Evolutionary conservation across 2,888 invertebrate genomes (phyloP), one percentile per base, ranked within the genome.

Genomic region (Drosophila ustulata): DNA sequence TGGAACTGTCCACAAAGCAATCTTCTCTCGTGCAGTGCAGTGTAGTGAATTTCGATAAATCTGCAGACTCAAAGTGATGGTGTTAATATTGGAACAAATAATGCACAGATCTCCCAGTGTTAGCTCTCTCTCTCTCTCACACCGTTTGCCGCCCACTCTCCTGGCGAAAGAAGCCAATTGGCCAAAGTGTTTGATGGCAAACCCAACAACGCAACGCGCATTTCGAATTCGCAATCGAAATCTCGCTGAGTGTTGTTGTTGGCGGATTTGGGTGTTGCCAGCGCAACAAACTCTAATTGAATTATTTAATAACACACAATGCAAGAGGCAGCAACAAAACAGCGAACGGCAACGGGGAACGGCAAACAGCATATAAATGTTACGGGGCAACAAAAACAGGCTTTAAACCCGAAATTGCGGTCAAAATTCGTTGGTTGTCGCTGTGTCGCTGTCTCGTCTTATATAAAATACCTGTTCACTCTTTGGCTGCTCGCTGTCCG

Each of bases 401-500:
- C 58, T 81, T 67, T 47, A 78, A 78, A 68, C 79, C 68, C 78
- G 70, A 71, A 72, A 80, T 82, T 80, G 77, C 80, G 71, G 78
- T 75, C 72, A 71, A 80, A 72, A 73, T 66, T 81, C 39, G 66
- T 56, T 45, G 37, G 34, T 32, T 18, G 43, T 43, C 8, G 55
- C 13, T 46, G 23, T 39, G 37, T 37, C 47, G 50, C 51, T 71
- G 77, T 77, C 57, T 59, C 66, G 71, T 72, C 77, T 89, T 85
- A 87, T 73, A 75, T 87, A 89, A 85, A 89, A 87, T 84, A 84
- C 85, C 85, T 62, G 85, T 87, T 89, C 64, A 37, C 37, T 37
- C 37, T 37, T 37, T 37, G 57, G 67, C 45, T 58, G 68, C 62
- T 57, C 64, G 72, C 73, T 45, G 32, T 62, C 68, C 66, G 51